A percentile compares a stretch with the other conserved stretches of the same genome.
Conservation (phyloP, 2,113 vertebrate genomes). For the Chionis minor region DNA sequence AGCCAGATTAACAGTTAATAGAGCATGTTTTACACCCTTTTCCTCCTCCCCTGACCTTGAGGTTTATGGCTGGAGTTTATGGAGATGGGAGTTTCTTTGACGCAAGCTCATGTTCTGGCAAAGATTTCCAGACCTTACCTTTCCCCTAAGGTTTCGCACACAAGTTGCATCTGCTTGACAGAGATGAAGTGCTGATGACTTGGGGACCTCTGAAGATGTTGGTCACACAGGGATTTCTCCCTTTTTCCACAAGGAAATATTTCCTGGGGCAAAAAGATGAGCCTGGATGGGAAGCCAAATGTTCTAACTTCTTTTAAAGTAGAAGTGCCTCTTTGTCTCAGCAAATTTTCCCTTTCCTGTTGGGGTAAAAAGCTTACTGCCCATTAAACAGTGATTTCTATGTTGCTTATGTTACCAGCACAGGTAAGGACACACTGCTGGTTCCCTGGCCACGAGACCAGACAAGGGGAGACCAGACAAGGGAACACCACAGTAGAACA, state of each 20-base stretch:
- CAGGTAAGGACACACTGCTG: neutral
- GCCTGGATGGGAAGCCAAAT: neutral
- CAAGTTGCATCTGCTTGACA: neutral
- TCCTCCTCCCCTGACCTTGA: neutral
- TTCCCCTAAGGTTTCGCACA: neutral
- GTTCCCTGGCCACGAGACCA: neutral
- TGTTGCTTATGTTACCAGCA: neutral
- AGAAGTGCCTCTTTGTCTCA: neutral
- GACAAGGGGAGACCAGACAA: accelerated
- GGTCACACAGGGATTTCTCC: neutral
- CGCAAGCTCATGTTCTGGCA: neutral
- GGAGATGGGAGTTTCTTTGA: neutral
- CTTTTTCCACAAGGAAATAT: neutral
- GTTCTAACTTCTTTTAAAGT: neutral
- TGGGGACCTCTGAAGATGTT: neutral
- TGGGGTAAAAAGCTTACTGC: neutral
- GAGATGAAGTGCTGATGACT: neutral
- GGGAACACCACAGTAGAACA: neutral
- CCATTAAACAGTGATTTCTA: neutral
- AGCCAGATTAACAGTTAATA: neutral
- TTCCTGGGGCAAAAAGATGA: neutral
- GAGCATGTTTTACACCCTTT: neutral
- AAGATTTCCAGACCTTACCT: neutral
- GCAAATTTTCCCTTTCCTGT: neutral
- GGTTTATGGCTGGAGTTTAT: neutral